phyloP scores from a whole-genome alignment of 2,797 vertebrate genomes.

The Bradypodion ventrale region DNA sequence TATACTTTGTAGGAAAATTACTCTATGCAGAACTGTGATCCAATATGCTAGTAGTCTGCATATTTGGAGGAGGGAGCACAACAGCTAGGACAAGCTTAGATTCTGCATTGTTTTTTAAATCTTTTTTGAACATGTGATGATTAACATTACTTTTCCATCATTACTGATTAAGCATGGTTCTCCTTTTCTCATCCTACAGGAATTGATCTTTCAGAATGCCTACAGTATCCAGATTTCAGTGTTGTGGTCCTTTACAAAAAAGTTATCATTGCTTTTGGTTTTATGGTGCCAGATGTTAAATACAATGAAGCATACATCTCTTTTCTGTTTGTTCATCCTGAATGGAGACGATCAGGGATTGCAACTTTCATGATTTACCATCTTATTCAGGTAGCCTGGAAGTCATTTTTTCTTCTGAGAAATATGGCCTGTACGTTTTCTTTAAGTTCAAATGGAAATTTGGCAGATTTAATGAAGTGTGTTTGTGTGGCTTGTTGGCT shows the following conservation, averaged over 20 bases:
- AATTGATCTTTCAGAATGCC: conserved; percentile 94
- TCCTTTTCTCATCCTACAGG: conserved; percentile 72
- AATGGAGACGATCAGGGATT: conserved; percentile 94
- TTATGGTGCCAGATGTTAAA: conserved; percentile 97
- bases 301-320: conserved; percentile 98
- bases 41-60: too few species aligned
- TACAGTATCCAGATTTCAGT: conserved; percentile 98
- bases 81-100: too few species aligned
- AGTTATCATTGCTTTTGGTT: conserved; percentile 93
- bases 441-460: neutral
- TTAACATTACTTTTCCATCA: neutral
- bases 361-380: conserved; percentile 99
- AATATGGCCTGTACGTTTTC: conserved; percentile 9
- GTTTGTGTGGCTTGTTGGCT: conserved; percentile 1
- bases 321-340: conserved; percentile 94
- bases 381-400: conserved; percentile 88
- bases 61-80: too few species aligned
- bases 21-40: too few species aligned
- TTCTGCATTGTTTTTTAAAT: too few species aligned
- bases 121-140: too few species aligned
- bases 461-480: neutral
- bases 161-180: neutral
- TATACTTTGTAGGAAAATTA: too few species aligned
- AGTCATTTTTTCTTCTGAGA: neutral
- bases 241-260: conserved; percentile 96